A percentile compares a stretch with the other conserved stretches of the same genome.
phyloP scores from a whole-genome alignment of 2,113 vertebrate species.

The Cynoglossus semilaevis region DNA sequence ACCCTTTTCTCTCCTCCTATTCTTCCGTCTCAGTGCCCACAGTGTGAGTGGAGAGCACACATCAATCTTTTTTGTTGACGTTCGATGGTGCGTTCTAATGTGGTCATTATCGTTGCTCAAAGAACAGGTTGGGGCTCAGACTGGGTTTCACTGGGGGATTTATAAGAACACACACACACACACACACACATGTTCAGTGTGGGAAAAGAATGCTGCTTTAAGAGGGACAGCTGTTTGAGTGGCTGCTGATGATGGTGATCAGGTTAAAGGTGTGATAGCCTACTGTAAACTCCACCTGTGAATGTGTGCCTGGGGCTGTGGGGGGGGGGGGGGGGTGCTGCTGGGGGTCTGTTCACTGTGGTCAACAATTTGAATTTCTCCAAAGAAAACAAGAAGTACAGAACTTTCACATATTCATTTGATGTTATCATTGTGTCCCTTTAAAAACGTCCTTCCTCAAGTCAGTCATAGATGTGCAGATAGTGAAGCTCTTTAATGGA shows the following conservation, averaged over 20 bases:
- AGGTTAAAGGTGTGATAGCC: slow-evolving; percentile 56
- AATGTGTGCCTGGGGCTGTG: slow-evolving; percentile 44
- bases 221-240: slow-evolving; percentile 91
- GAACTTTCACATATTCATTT: background rate
- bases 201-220: slow-evolving; percentile 90
- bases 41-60: slow-evolving; percentile 90
- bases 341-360: too few relatives aligned
- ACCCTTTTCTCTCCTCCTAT: slow-evolving; percentile 54
- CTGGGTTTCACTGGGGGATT: slow-evolving; percentile 88
- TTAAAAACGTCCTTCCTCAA: too few relatives aligned
- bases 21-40: slow-evolving; percentile 70
- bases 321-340: background rate
- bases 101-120: slow-evolving; percentile 92
- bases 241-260: slow-evolving; percentile 54
- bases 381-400: slow-evolving; percentile 7
- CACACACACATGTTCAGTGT: slow-evolving; percentile 71
- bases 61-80: slow-evolving; percentile 92
- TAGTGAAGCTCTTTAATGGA: too few relatives aligned
- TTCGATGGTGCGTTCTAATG: slow-evolving; percentile 95
- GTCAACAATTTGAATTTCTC: too few relatives aligned
- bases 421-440: background rate
- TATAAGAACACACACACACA: slow-evolving; percentile 57
- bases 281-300: slow-evolving; percentile 72
- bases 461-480: too few relatives aligned
- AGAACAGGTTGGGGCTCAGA: slow-evolving; percentile 97